Percentiles rank a stretch among this genome's conserved stretches.
phyloP scores from a whole-genome alignment of 2,797 vertebrate genomes.

The Trachurus trachurus region DNA sequence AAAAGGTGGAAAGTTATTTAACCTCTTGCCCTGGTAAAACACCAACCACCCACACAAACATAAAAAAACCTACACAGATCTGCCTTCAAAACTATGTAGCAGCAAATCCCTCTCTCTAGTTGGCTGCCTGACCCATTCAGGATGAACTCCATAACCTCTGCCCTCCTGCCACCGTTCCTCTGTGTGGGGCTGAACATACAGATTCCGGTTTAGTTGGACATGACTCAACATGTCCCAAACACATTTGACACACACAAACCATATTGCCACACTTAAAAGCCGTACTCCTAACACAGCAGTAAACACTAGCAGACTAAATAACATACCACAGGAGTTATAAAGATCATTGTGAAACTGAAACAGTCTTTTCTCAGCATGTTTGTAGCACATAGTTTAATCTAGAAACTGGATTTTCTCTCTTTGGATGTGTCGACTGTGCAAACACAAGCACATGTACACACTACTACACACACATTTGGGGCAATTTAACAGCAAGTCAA shows the following conservation, averaged over 20 bases:
- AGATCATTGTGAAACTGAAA: slow-evolving; percentile 7
- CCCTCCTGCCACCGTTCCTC: slow-evolving; percentile 45
- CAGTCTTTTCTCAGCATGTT: neutral
- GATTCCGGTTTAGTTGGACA: slow-evolving; percentile 33
- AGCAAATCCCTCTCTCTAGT: slow-evolving; percentile 70
- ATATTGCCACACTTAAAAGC: neutral
- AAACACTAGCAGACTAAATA: neutral
- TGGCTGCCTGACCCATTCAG: slow-evolving; percentile 63
- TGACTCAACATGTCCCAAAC: slow-evolving; percentile 33
- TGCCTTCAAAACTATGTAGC: slow-evolving; percentile 64
- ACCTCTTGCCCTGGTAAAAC: slow-evolving; percentile 48
- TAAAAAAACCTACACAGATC: slow-evolving; percentile 40
- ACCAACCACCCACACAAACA: slow-evolving; percentile 49
- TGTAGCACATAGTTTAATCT: neutral
- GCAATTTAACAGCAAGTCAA: slow-evolving; percentile 27
- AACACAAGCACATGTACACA: neutral
- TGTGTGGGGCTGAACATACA: slow-evolving; percentile 32
- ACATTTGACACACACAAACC: neutral
- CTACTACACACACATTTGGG: slow-evolving; percentile 5
- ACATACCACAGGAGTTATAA: neutral
- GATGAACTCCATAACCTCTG: slow-evolving; percentile 72
- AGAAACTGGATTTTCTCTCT: neutral
- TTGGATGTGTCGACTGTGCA: neutral
- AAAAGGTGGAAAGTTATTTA: slow-evolving; percentile 31
- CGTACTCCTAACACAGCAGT: slow-evolving; percentile 3